Evolutionary conservation across 1,140 invertebrate genomes (phyloP), one percentile per base, ranked within the genome.

Genomic region (Anagrus nilaparvatae): DNA sequence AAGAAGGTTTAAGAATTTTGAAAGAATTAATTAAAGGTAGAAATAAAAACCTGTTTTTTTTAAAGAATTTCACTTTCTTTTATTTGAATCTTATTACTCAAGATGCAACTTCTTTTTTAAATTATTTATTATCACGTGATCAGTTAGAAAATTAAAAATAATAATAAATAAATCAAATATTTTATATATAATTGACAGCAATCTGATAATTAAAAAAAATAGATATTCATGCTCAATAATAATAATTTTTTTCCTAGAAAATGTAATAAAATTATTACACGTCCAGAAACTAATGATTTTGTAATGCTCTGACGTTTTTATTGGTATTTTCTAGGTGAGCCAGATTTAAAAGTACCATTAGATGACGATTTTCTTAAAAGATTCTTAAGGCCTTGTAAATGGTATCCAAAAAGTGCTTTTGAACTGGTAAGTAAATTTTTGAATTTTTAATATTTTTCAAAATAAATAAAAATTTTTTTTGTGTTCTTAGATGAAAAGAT

Each of bases 401-500:
- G 63, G 58, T 64, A 70, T 33, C 52, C 65, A 1, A 52, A 67
- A 12, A 69, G 64, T 20, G 58, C 64, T 4, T 68, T 65, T 33
- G 55, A 61, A 42, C 23, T 63, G 39, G 65, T 65, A 43, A 64
- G 48, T 46, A 19, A 30, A 35, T 16, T 37, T 23, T 40, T 31
- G 13, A 19, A 38, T 23, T n/a, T n/a, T n/a, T n/a, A n/a, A n/a
- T n/a, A n/a, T n/a, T n/a, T n/a, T n/a, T n/a, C n/a, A n/a, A n/a
- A n/a, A n/a, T n/a, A n/a, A n/a, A n/a, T n/a, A n/a, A n/a, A n/a
- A n/a, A n/a, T n/a, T n/a, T n/a, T n/a, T n/a, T n/a, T n/a, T n/a
- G n/a, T n/a, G n/a, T n/a, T n/a, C n/a, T n/a, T 49, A 79, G 74
- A 65, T 81, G 41, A 74, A 72, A 59, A 65, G 67, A 30, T 77